Evolutionary conservation across 2,113 vertebrate species (phyloP).

Genomic region (Chaetorhynchus papuensis): DNA sequence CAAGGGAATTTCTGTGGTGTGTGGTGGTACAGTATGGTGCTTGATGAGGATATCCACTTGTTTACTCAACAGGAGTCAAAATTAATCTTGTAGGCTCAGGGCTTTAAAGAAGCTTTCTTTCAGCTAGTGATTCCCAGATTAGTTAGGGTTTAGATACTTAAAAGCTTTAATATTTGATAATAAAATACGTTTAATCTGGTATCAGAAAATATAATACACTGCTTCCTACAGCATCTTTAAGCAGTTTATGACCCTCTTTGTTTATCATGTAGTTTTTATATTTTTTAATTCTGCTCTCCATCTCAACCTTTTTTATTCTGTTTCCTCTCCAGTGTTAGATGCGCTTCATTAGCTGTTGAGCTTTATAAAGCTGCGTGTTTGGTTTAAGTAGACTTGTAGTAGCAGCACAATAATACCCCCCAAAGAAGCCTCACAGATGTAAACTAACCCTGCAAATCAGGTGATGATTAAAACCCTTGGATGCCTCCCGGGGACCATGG

Average conservation of each 20-base stretch:
- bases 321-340: not conserved
- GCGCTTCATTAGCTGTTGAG: not conserved
- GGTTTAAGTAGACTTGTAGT: not conserved
- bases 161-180: conserved; percentile 58
- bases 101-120: conserved; percentile 38
- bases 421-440: not conserved
- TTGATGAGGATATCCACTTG: not conserved
- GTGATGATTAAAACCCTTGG: not conserved
- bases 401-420: not conserved
- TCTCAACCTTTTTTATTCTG: not conserved
- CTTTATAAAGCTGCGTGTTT: not conserved
- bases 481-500: not conserved
- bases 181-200: conserved; percentile 54
- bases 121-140: conserved; percentile 62
- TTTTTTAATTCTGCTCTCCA: not conserved
- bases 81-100: conserved; percentile 12
- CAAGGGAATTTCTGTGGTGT: not conserved
- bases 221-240: not conserved
- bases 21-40: not conserved
- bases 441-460: not conserved
- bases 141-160: conserved; percentile 61
- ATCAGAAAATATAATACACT: not conserved
- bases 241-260: not conserved
- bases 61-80: conserved; percentile 38
- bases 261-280: not conserved